These are phyloP conservation scores for Branchinecta lynchi DNA, from an alignment of 1,140 invertebrate species.

Conservation along the genomic window DNA sequence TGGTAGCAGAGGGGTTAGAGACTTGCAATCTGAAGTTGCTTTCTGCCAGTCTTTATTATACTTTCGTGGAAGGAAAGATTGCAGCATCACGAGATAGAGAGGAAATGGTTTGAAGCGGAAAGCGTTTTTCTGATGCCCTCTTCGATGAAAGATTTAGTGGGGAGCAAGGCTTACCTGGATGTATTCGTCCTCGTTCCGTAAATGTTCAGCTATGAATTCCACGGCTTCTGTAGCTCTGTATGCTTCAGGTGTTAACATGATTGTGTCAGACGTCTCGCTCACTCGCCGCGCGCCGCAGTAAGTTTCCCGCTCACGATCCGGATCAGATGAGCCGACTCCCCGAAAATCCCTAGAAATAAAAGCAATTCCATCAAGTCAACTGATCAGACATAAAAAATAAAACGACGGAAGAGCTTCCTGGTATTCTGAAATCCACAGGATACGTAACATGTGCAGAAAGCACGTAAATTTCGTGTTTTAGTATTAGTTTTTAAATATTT, in stretches of 20 bases:
- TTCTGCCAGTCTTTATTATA: too few relatives aligned
- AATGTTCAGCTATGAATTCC: slow-evolving; percentile 93
- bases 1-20: too few relatives aligned
- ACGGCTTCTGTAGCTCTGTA: slow-evolving; percentile 83
- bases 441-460: slow-evolving; percentile 11
- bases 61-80: too few relatives aligned
- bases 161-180: slow-evolving; percentile 57
- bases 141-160: not conserved
- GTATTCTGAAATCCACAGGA: slow-evolving; percentile 12
- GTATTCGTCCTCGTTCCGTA: slow-evolving; percentile 89
- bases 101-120: too few relatives aligned
- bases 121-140: too few relatives aligned
- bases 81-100: too few relatives aligned
- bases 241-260: slow-evolving; percentile 76
- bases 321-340: slow-evolving; percentile 22
- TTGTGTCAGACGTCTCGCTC: slow-evolving; percentile 75
- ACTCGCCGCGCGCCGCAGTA: slow-evolving; percentile 47
- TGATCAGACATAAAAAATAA: not conserved
- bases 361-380: not conserved
- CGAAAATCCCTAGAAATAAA: slow-evolving; percentile 15
- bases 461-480: too few relatives aligned
- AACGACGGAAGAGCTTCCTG: not conserved
- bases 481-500: too few relatives aligned
- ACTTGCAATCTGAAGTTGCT: too few relatives aligned
- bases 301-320: slow-evolving; percentile 33